Evolutionary conservation across 2,113 vertebrate species (phyloP).

Genomic region (Isurus oxyrinchus): DNA sequence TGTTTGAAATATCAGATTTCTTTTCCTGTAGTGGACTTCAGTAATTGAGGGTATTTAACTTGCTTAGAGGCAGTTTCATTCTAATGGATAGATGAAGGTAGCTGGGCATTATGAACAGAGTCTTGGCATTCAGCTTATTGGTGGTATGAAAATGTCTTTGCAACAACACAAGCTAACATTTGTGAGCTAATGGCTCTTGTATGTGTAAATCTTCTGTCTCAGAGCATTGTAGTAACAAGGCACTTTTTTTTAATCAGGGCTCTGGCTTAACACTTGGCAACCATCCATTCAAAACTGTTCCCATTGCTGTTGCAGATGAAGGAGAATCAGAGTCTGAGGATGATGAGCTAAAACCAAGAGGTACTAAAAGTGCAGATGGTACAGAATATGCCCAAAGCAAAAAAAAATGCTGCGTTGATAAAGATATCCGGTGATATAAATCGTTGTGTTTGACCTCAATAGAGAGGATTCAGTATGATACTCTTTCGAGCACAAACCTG

Average conservation of each 20-base stretch:
- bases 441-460: background rate
- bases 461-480: background rate
- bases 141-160: background rate
- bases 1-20: background rate
- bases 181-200: background rate
- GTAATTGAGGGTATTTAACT: background rate
- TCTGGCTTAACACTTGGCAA: conserved; percentile 47
- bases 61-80: background rate
- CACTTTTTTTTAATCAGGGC: conserved; percentile 58
- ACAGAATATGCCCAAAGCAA: background rate
- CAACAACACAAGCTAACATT: no score
- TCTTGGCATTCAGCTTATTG: background rate
- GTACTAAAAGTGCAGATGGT: conserved; percentile 49
- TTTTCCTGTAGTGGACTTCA: background rate
- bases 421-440: background rate
- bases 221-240: background rate
- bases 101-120: background rate
- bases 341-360: conserved; percentile 92
- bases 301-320: conserved; percentile 89
- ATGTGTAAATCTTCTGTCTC: background rate
- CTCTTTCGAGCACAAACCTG: no score
- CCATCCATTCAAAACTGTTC: conserved; percentile 78
- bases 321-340: conserved; percentile 93
- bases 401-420: background rate
- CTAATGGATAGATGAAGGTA: background rate